Evolutionary conservation across 2,113 vertebrate genomes (phyloP).

Genomic region (Cynocephalus volans): DNA sequence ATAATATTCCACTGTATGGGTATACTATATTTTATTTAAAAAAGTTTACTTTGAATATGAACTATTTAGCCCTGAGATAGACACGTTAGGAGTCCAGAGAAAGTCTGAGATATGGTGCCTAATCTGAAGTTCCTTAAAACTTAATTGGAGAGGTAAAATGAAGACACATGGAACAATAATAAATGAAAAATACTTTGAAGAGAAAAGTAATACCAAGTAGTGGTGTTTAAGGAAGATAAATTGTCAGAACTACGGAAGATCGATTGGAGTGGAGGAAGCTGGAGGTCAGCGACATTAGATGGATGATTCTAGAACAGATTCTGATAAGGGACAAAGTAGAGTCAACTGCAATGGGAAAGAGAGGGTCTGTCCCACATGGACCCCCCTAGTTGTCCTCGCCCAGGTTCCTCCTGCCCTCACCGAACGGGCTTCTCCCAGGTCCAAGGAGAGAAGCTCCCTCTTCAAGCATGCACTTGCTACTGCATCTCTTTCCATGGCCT

Average conservation of each 20-base stretch:
- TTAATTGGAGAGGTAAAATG: background rate
- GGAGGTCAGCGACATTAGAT: background rate
- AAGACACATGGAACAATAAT: no score
- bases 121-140: background rate
- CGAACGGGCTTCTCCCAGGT: no score
- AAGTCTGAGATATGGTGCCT: background rate
- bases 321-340: background rate
- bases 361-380: background rate
- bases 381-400: rapidly evolving
- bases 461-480: background rate
- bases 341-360: no score
- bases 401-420: rapidly evolving
- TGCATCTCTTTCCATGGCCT: rapidly evolving
- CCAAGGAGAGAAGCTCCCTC: rapidly evolving
- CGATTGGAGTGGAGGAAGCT: background rate
- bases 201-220: background rate
- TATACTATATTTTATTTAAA: background rate
- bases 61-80: background rate
- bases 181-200: background rate
- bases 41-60: background rate
- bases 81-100: background rate
- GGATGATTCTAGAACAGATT: background rate
- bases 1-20: rapidly evolving
- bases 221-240: background rate
- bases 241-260: background rate